Percentiles rank a stretch among this genome's conserved stretches.
Conservation (phyloP, 1,140 invertebrate genomes). For the Tenebrio molitor region DNA sequence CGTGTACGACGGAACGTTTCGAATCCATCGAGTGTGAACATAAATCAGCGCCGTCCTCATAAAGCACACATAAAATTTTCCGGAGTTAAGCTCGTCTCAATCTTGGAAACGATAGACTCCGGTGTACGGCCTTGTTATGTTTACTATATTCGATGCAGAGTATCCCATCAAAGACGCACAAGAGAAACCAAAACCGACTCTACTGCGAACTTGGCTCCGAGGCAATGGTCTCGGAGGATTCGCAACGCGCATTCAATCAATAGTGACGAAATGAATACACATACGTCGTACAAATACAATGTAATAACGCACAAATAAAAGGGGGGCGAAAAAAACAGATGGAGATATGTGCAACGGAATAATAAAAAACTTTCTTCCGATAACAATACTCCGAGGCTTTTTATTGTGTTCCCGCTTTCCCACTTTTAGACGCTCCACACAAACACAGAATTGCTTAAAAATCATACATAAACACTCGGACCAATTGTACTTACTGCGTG, state of each 20-base stretch:
- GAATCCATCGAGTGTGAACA: conserved; percentile 31
- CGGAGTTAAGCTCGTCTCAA: conserved; percentile 33
- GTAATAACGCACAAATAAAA: background rate
- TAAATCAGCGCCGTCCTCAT: conserved; percentile 30
- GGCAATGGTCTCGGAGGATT: conserved; percentile 13
- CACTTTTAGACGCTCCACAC: too few species aligned
- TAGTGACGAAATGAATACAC: conserved; percentile 7
- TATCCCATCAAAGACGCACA: background rate
- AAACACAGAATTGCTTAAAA: too few species aligned
- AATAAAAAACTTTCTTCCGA: too few species aligned
- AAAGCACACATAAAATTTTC: conserved; percentile 38
- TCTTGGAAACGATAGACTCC: conserved; percentile 3
- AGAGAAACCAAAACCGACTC: background rate
- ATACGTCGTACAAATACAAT: background rate
- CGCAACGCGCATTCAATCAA: conserved; percentile 11
- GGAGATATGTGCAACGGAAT: background rate
- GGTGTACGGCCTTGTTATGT: conserved; percentile 5
- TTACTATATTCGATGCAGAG: conserved; percentile 3
- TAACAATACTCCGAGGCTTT: too few species aligned
- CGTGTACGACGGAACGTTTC: conserved; percentile 28
- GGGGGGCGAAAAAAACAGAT: too few species aligned
- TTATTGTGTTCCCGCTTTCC: too few species aligned
- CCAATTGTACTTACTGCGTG: too few species aligned
- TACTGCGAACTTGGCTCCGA: conserved; percentile 3
- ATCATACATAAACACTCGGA: too few species aligned